These are phyloP conservation scores for Cataglyphis hispanica DNA, from an alignment of 1,140 invertebrate species.

Conservation along the genomic window DNA sequence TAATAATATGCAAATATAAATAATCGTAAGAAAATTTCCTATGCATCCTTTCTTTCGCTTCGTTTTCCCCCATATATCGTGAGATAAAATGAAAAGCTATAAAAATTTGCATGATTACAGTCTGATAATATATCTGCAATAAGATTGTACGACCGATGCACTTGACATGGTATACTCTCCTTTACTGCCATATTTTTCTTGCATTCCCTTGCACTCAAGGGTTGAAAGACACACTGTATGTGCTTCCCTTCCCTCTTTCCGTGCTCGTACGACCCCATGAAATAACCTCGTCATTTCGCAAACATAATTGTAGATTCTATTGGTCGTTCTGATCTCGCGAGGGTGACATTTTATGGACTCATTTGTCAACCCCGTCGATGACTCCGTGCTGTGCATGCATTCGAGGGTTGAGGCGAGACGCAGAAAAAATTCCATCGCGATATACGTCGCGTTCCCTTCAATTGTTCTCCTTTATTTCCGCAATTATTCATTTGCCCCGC, in stretches of 20 bases:
- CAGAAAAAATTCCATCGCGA: conserved; percentile 54
- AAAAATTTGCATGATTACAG: conserved; percentile 66
- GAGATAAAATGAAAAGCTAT: conserved; percentile 41
- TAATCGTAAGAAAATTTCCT: conserved; percentile 13
- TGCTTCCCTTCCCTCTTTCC: neutral
- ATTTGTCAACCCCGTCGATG: conserved; percentile 66
- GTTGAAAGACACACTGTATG: neutral
- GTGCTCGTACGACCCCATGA: neutral
- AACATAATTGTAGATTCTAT: conserved; percentile 75
- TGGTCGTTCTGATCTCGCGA: neutral
- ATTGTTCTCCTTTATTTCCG: conserved; percentile 55
- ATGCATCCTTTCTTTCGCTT: neutral
- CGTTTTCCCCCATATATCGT: neutral
- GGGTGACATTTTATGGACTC: conserved; percentile 70
- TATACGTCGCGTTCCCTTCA: neutral
- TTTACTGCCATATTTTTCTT: conserved; percentile 69
- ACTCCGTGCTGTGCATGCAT: conserved; percentile 2
- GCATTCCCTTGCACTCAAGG: neutral
- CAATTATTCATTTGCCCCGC: conserved; percentile 37
- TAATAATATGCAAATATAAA: neutral
- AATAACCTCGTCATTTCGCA: conserved; percentile 63
- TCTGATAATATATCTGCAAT: neutral
- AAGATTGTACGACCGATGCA: neutral
- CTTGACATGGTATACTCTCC: conserved; percentile 15
- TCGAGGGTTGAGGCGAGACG: neutral